Evolutionary conservation across 1,140 invertebrate genomes (phyloP).

Genomic region (Drosophila kurseongensis): DNA sequence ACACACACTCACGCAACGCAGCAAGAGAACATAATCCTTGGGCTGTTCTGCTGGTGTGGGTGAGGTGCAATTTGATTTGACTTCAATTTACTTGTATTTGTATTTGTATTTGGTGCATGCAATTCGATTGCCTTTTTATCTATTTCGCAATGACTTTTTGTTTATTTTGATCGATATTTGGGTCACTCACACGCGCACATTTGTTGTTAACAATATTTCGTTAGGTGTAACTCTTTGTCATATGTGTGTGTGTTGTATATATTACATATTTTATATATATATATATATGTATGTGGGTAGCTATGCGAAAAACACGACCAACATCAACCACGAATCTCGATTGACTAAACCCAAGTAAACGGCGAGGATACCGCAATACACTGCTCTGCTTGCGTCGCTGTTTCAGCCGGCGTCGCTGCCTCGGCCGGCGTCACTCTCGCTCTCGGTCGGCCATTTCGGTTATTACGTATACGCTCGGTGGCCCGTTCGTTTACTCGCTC

Average conservation of each 20-base stretch:
- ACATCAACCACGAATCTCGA: conserved; percentile 85
- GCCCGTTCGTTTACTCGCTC: conserved; percentile 22
- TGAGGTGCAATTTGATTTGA: conserved; percentile 32
- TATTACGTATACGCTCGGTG: conserved; percentile 71
- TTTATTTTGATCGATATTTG: conserved; percentile 51
- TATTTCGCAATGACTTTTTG: conserved; percentile 41
- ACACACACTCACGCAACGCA: conserved; percentile 59
- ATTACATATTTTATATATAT: conserved; percentile 1
- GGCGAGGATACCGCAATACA: conserved; percentile 84
- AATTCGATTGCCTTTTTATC: conserved; percentile 42
- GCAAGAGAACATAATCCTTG: conserved; percentile 84
- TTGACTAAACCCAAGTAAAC: conserved; percentile 84
- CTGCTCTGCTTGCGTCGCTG: conserved; percentile 44
- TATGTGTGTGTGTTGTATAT: conserved; percentile 15
- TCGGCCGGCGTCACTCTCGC: conserved; percentile 64
- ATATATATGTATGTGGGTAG: conserved; percentile 48
- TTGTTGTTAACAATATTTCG: conserved; percentile 55
- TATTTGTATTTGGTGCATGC: conserved; percentile 17
- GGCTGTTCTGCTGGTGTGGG: conserved; percentile 77
- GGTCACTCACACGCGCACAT: conserved; percentile 55
- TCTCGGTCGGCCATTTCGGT: conserved; percentile 55
- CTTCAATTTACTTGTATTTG: conserved; percentile 17
- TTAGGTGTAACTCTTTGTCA: conserved; percentile 38
- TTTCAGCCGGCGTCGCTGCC: conserved; percentile 8
- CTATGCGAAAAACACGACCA: conserved; percentile 84